Base-by-base conservation (phyloP, 2,113 vertebrate species). In the Heterotis niloticus region DNA sequence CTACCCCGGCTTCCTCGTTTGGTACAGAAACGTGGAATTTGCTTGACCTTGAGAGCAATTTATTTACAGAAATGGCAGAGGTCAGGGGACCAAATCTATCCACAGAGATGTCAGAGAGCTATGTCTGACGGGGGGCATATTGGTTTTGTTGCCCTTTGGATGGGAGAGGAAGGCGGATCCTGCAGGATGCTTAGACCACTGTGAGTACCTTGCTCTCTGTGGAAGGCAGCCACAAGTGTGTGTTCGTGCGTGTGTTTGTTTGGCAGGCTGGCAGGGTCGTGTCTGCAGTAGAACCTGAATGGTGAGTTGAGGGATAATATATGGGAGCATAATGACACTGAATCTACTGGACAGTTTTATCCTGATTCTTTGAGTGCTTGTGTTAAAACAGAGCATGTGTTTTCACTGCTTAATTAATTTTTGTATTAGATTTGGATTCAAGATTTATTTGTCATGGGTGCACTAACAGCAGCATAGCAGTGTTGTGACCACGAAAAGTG, bases 31-130 rank as follows among this genome's bases (percentile, higher is more conserved):
- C 80, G 44, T 81, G 86, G 75, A 44, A 44, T 44, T 44, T 81
- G 85, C 87, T 90, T 92, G 90, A 91, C 90, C 90, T 91, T 91
- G 88, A 88, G 80, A 87, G 83, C 77, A 88, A 79, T 82, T 86
- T 4, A 88, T 85, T 92, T 83, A 87, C 67, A 72, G 76, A 89
- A 81, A 90, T 86, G 87, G 82, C 85, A 87, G 78, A 86, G 86
- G 83, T 77, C 85, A 87, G 82, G 84, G 87, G 34, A 7, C 7
- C 13, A 18, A 5, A 23, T 26, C n/a, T 10, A 13, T 28, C 23
- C 14, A 9, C n/a, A 26, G 28, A 29, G 24, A 67, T 14, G 18
- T 23, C 34, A n/a, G 20, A 17, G 1, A 24, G 64, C 11, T 54
- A 18, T 23, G 44, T 14, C 64, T 67, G 76, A 77, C 10, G 64